Conservation (phyloP, 2,113 vertebrate genomes). For the Myotis brandtii region DNA sequence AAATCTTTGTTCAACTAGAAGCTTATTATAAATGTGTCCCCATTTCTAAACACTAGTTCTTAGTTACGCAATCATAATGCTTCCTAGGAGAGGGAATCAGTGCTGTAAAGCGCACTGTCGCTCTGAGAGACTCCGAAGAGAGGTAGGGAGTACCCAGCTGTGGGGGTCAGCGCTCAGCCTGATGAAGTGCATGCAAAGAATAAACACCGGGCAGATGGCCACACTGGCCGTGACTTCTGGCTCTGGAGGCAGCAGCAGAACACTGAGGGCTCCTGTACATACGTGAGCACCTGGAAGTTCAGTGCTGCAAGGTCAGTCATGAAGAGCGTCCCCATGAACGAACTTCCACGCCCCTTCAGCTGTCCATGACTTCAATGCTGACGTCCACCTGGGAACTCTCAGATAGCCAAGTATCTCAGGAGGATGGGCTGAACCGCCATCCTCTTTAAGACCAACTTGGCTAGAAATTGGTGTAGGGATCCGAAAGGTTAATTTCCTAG, state of each 20-base stretch:
- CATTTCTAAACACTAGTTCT: background rate
- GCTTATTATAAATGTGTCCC: constrained; percentile 8
- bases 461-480: background rate
- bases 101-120: background rate
- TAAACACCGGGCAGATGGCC: background rate
- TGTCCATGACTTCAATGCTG: background rate
- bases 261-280: background rate
- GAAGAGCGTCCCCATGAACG: rapidly evolving
- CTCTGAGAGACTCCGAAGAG: background rate
- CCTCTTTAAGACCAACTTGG: background rate
- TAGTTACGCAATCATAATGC: background rate
- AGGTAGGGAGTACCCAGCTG: background rate
- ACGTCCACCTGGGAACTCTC: background rate
- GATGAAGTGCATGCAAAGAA: background rate
- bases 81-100: background rate
- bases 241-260: background rate
- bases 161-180: background rate
- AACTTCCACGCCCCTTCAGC: background rate
- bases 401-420: background rate
- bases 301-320: background rate
- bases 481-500: background rate
- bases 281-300: background rate
- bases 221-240: background rate
- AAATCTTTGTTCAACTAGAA: constrained; percentile 12
- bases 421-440: background rate